These are phyloP conservation scores for Bathynomus jamesi DNA, from an alignment of 1,140 invertebrate species.

Conservation along the genomic window DNA sequence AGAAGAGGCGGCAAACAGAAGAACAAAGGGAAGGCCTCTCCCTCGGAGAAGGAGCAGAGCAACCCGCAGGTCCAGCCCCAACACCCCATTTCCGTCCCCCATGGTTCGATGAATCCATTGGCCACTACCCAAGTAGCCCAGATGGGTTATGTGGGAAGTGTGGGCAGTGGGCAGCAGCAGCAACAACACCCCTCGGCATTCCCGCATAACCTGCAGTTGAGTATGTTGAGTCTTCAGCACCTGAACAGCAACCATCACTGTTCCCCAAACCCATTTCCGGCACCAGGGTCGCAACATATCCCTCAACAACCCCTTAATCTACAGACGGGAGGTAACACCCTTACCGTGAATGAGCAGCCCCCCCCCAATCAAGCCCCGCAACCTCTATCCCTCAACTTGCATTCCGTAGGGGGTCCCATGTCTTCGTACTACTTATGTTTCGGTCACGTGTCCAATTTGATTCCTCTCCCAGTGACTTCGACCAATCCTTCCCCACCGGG, in stretches of 20 bases:
- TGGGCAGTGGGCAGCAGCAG: background rate
- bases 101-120: background rate
- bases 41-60: background rate
- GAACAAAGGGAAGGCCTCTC: background rate
- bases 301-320: background rate
- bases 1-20: background rate
- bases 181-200: no score
- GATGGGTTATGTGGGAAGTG: background rate
- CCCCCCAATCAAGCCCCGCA: background rate
- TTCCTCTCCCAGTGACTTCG: background rate
- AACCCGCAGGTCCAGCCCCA: no score
- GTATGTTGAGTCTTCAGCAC: background rate
- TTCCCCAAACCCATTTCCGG: no score
- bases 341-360: background rate
- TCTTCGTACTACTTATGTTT: background rate
- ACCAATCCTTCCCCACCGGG: background rate
- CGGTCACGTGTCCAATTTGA: background rate
- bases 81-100: background rate
- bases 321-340: background rate
- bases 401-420: background rate
- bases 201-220: background rate
- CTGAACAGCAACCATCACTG: background rate
- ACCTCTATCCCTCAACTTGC: background rate
- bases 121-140: background rate
- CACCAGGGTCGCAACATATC: background rate